These are phyloP conservation scores for Orientallactaga sibirica DNA, from an alignment of 2,797 vertebrate genomes.

Conservation along the genomic window DNA sequence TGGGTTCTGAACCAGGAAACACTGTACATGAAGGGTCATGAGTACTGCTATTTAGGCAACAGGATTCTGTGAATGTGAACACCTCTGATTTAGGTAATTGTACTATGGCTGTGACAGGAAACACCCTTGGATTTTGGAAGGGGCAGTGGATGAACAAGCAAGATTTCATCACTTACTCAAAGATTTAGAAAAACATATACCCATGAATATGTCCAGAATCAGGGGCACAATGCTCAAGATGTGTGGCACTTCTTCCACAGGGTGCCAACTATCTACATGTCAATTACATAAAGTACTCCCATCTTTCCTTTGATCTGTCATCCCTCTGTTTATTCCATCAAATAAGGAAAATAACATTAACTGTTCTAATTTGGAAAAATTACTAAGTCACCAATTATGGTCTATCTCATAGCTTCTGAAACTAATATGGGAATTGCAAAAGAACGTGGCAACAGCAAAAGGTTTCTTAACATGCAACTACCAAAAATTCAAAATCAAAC, in stretches of 20 bases:
- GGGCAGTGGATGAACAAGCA: slow-evolving; percentile 3
- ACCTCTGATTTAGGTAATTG: background rate
- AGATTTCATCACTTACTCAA: slow-evolving; percentile 19
- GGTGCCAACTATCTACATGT: background rate
- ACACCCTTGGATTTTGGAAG: slow-evolving; percentile 27
- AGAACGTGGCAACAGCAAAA: no score
- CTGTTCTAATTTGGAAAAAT: slow-evolving; percentile 42
- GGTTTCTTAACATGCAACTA: no score
- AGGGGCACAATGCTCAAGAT: background rate
- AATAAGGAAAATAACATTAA: background rate
- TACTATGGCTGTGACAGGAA: slow-evolving; percentile 20
- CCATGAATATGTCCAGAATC: background rate
- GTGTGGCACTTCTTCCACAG: background rate
- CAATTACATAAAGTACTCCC: background rate
- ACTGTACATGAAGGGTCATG: background rate
- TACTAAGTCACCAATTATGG: background rate
- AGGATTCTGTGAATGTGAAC: background rate
- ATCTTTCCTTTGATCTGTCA: background rate
- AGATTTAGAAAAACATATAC: background rate
- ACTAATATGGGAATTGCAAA: no score
- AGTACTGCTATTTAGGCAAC: background rate
- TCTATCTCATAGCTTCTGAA: background rate
- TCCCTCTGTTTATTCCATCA: background rate
- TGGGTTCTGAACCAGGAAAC: slow-evolving; percentile 6
- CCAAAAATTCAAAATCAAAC: no score